Base-by-base conservation (phyloP, 1,140 invertebrate species). In the Psilanteris sp. region DNA sequence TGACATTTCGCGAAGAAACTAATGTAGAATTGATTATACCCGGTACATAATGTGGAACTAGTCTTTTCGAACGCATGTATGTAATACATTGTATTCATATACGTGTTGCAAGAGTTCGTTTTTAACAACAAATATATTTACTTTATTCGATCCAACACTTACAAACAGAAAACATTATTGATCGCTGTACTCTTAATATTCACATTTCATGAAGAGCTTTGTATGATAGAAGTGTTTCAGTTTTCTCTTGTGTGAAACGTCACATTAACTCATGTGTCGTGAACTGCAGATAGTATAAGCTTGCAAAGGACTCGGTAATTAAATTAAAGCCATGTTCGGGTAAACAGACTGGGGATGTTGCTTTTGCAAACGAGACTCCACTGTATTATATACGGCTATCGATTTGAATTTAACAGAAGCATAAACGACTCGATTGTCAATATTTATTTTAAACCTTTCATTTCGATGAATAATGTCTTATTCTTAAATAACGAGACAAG, bases 221-320 rank as follows among this genome's bases (percentile, higher is more conserved):
- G 26, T 57, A n/a, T 10, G 6, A 16, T 4, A 15, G 6, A 24
- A 46, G 13, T 43, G 27, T 44, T 48, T 71, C 24, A 29, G 39
- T 46, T 74, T 61, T 61, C 61, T 44, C 36, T 54, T 52, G 36
- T 44, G 36, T 37, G 36, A 67, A 79, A 78, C 61, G 54, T 31
- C 61, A 67, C 46, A 39, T 70, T 59, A 64, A 66, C 41, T 66
- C 52, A 41, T 29, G 39, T 29, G 57, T 61, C 44, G 61, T 57
- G 50, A 81, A 62, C 62, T 79, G 55, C 70, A 77, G 55, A 64
- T 75, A 66, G 36, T 37, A 70, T 68, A 66, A 79, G 67, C 64
- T 43, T 67, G 52, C 76, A 79, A 81, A 83, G 68, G 57, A 78
- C 73, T 59, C 54, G 52, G 77, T 83, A 80, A 85, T 85, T 83